Evolutionary conservation across 2,797 vertebrate genomes (phyloP).

Genomic region (Lycodopsis pacificus): DNA sequence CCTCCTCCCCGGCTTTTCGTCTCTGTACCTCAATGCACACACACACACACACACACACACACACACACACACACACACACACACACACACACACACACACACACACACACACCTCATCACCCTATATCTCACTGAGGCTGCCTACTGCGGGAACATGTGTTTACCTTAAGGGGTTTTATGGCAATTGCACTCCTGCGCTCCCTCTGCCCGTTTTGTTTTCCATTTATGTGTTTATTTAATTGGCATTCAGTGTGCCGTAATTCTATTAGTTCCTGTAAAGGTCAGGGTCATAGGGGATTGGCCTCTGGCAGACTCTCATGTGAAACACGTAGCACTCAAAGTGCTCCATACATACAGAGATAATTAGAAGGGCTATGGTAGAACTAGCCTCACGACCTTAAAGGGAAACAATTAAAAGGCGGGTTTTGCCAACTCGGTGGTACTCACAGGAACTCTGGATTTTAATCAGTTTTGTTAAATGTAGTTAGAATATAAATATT

Average conservation of each 20-base stretch:
- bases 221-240: conserved; percentile 81
- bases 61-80: conserved; percentile 7
- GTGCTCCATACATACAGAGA: conserved; percentile 43
- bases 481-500: conserved; percentile 52
- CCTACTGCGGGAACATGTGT: conserved; percentile 79
- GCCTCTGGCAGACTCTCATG: conserved; percentile 64
- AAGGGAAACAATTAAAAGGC: conserved; percentile 51
- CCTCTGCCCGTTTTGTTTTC: conserved; percentile 72
- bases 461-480: conserved; percentile 62
- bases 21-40: conserved; percentile 21
- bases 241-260: conserved; percentile 78
- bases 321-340: conserved; percentile 51
- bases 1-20: conserved; percentile 47
- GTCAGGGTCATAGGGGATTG: conserved; percentile 79
- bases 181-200: conserved; percentile 76
- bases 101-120: conserved; percentile 47
- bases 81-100: conserved; percentile 27
- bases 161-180: conserved; percentile 79
- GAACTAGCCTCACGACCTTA: conserved; percentile 59
- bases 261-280: conserved; percentile 82
- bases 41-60: conserved; percentile 23
- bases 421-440: conserved; percentile 13
- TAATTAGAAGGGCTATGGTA: conserved; percentile 52
- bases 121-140: conserved; percentile 63
- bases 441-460: conserved; percentile 22